Evolutionary conservation across 2,888 invertebrate genomes (phyloP), one percentile per base, ranked within the genome.

Genomic region (Rhagium mordax): DNA sequence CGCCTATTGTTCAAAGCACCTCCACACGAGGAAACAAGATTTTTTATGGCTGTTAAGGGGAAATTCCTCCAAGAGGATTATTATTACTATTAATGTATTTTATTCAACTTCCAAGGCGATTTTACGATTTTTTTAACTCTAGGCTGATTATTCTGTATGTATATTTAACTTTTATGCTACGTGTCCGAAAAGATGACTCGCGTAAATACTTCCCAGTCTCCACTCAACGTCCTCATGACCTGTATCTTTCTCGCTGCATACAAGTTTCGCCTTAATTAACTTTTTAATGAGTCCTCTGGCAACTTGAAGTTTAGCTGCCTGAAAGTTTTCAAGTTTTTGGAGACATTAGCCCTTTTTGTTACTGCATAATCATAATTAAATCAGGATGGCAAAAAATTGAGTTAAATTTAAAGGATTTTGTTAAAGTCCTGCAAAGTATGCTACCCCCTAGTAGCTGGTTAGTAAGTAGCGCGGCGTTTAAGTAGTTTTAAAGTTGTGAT

Each of bases 181-280:
- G n/a, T n/a, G n/a, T n/a, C n/a, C n/a, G n/a, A n/a, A n/a, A n/a
- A n/a, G n/a, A n/a, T n/a, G n/a, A n/a, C n/a, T n/a, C n/a, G n/a
- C n/a, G n/a, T n/a, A n/a, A n/a, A n/a, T n/a, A n/a, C n/a, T n/a
- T n/a, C n/a, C n/a, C n/a, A 4, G 57, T 53, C 33, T 69, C 59
- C 55, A 59, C 51, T 41, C 13, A 53, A 66, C 53, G 55, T 70
- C 65, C 65, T 61, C 41, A 48, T 59, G 66, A 47, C 59, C 61
- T 60, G 64, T 29, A 60, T 65, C 62, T 27, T 53, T 47, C 48
- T 15, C 48, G 27, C 61, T 68, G 71, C 68, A 68, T 66, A 51
- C 70, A 66, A 74, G 70, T 74, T 71, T 33, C 49, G 57, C 41
- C 74, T 74, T 64, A 60, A 74, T 74, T 74, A 74, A 74, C 53